Percentiles rank a stretch among this genome's conserved stretches.
phyloP scores from a whole-genome alignment of 2,113 vertebrate species.

The Todiramphus chloris region DNA sequence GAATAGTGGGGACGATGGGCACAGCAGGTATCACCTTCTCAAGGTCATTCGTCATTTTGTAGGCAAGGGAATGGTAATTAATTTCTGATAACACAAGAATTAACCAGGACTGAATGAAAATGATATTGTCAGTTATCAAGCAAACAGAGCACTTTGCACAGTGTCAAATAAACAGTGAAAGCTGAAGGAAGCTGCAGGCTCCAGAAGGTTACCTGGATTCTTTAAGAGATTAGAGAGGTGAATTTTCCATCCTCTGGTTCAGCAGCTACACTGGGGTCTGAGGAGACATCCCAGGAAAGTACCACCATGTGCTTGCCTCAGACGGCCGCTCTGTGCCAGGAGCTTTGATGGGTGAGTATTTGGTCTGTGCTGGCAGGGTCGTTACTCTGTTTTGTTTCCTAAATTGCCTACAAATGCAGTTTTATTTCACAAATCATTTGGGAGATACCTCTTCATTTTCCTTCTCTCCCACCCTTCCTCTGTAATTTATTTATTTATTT shows the following conservation, averaged over 20 bases:
- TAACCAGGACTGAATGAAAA: background rate
- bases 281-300: background rate
- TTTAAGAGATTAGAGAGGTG: background rate
- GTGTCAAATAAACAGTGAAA: background rate
- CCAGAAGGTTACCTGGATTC: background rate
- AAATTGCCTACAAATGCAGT: background rate
- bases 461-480: background rate
- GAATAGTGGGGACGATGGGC: background rate
- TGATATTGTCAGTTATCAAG: background rate
- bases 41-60: background rate
- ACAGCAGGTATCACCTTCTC: background rate
- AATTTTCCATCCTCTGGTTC: background rate
- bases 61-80: background rate
- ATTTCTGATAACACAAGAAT: background rate
- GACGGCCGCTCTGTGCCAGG: background rate
- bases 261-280: background rate
- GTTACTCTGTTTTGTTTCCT: background rate
- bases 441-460: background rate
- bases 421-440: background rate
- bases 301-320: background rate
- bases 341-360: background rate
- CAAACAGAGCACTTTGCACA: background rate
- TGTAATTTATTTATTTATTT: background rate
- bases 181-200: background rate
- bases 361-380: background rate